phyloP scores from a whole-genome alignment of 2,888 invertebrate genomes.

The Lobophora halterata region DNA sequence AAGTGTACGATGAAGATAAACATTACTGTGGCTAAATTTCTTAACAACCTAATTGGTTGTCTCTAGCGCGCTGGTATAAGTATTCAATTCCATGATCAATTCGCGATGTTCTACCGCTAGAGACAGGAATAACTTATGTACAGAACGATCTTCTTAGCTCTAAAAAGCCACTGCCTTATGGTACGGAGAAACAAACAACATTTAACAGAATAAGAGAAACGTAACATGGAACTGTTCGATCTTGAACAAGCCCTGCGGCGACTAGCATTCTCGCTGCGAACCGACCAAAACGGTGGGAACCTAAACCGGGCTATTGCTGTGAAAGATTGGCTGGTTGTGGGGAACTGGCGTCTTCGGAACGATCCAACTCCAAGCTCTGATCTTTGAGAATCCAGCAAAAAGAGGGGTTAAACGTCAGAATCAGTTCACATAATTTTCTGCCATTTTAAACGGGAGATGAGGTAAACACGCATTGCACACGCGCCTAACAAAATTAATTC shows the following conservation, averaged over 20 bases:
- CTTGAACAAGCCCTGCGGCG: slow-evolving; percentile 76
- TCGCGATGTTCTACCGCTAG: slow-evolving; percentile 30
- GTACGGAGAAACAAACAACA: slow-evolving; percentile 70
- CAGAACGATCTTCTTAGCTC: slow-evolving; percentile 49
- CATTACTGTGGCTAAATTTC: slow-evolving; percentile 28
- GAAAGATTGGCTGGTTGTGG: slow-evolving; percentile 51
- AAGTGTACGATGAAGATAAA: slow-evolving; percentile 22
- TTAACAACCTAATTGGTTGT: slow-evolving; percentile 25
- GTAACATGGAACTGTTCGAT: slow-evolving; percentile 74
- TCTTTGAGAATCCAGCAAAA: no score
- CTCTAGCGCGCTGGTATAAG: slow-evolving; percentile 25
- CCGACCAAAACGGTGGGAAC: slow-evolving; percentile 63
- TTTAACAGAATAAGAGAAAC: slow-evolving; percentile 72
- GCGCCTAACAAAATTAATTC: no score
- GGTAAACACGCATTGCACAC: no score
- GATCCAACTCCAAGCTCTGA: slow-evolving; percentile 19
- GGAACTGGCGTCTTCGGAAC: slow-evolving; percentile 34
- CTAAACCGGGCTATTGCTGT: slow-evolving; percentile 71
- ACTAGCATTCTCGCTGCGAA: slow-evolving; percentile 61
- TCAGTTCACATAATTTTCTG: no score
- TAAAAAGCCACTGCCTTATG: slow-evolving; percentile 55
- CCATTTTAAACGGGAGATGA: no score
- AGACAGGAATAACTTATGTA: slow-evolving; percentile 30
- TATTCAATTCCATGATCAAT: slow-evolving; percentile 62
- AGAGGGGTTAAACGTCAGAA: no score